Base-by-base conservation (phyloP, 2,797 vertebrate species). In the Microcaecilia unicolor region DNA sequence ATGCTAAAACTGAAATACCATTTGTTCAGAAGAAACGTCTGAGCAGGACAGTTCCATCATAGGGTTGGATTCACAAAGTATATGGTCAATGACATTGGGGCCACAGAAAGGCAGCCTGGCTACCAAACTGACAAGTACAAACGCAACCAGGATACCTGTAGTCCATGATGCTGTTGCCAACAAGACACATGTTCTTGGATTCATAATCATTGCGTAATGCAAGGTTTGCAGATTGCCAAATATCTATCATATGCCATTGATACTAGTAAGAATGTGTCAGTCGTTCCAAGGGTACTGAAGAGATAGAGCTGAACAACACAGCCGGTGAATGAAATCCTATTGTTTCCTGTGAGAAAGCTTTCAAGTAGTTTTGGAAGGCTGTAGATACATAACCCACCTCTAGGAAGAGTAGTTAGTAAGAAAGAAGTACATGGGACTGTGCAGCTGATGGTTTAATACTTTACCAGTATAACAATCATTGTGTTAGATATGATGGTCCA, bases 171-270 rank as follows among this genome's bases (percentile, higher is more conserved):
- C 41, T 29, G 22, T 18, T 7, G 43, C 44, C 36, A 72, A 46
- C 9, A 45, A 30, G 8, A 38, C 16, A 9, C 64, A 68, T 11
- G 49, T 10, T 27, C 31, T 28, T n/a, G 41, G 41, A 15, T 18
- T 61, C 44, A 72, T 58, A 15, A 70, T 41, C 26, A 70, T 10
- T 4, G 37, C 55, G 34, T 70, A 75, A 20, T 41, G 56, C 13
- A 75, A 7, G 32, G 20, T 9, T 9, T 24, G 9, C 20, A 23
- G 6, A 33, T 37, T n/a, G 18, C 13, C 8, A 21, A 18, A 37
- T 14, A 28, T 12, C 18, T 9, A n/a, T 28, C 34, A 28, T 20
- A 28, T 7, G 36, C 26, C 27, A 38, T 38, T 1, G 16, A n/a
- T 5, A 12, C 22, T 33, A 13, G 19, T 3, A 10, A 22, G 11